phyloP scores from a whole-genome alignment of 2,888 invertebrate genomes.

The Noctua pronuba region DNA sequence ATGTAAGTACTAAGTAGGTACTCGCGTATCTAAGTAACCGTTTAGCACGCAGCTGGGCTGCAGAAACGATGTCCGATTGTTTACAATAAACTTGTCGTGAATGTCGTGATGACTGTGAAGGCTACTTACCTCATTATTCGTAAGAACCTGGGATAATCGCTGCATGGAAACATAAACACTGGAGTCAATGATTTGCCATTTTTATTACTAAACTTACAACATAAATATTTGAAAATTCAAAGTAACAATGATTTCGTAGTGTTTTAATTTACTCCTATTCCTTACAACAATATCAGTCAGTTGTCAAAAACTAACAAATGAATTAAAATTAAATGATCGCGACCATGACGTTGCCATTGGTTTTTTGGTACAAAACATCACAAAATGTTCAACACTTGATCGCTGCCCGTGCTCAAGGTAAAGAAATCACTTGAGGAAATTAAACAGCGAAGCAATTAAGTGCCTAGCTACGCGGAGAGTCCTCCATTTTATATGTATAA shows the following conservation, averaged over 20 bases:
- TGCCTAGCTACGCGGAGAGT: conserved; percentile 36
- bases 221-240: conserved; percentile 14
- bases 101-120: conserved; percentile 53
- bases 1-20: neutral
- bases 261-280: neutral
- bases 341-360: conserved; percentile 36
- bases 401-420: conserved; percentile 51
- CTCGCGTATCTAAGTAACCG: neutral
- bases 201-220: conserved; percentile 26
- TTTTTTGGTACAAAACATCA: conserved; percentile 44
- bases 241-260: neutral
- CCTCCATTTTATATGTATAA: conserved; percentile 59
- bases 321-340: conserved; percentile 9
- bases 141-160: conserved; percentile 45
- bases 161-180: conserved; percentile 43
- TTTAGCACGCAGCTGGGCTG: neutral
- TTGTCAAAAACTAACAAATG: conserved; percentile 7
- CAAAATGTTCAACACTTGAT: conserved; percentile 27
- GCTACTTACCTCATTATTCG: conserved; percentile 47
- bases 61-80: conserved; percentile 39
- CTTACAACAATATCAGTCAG: conserved; percentile 8
- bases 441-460: conserved; percentile 59
- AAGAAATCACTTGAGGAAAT: conserved; percentile 63
- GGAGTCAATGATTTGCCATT: conserved; percentile 28
- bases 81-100: conserved; percentile 51